Conservation (phyloP, 2,797 vertebrate species). For the Pyrocephalus nanus region DNA sequence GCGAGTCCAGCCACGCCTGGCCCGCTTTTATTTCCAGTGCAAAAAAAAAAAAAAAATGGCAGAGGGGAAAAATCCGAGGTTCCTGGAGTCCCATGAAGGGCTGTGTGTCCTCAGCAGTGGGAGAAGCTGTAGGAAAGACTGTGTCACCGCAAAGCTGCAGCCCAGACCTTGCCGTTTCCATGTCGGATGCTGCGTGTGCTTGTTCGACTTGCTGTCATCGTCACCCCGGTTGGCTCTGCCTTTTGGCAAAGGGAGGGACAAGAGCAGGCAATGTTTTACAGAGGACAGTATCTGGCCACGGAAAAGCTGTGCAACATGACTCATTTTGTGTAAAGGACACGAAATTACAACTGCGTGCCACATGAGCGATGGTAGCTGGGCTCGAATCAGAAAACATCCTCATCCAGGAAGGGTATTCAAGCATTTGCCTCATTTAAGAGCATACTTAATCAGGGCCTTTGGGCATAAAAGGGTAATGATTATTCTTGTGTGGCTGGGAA, state of each 20-base stretch:
- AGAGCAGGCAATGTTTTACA: conserved; percentile 29
- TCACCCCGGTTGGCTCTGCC: neutral
- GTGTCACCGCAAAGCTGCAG: conserved; percentile 32
- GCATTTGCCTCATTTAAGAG: conserved; percentile 53
- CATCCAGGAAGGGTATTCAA: conserved; percentile 47
- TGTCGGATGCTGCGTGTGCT: neutral
- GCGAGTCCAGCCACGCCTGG: neutral
- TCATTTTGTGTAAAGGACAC: conserved; percentile 43
- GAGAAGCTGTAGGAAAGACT: conserved; percentile 8
- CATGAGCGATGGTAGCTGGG: conserved; percentile 28
- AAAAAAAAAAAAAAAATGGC: neutral
- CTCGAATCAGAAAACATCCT: neutral
- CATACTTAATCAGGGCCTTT: conserved; percentile 48
- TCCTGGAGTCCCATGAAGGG: neutral
- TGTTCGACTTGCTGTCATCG: neutral
- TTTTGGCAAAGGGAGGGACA: conserved; percentile 5
- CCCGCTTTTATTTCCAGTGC: neutral
- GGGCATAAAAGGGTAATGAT: conserved; percentile 43
- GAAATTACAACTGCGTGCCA: conserved; percentile 17
- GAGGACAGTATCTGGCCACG: neutral
- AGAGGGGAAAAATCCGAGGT: neutral
- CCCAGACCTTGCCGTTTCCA: neutral
- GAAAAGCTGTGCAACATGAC: conserved; percentile 41
- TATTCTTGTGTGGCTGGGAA: conserved; percentile 20
- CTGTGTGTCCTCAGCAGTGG: neutral